These are phyloP conservation scores for Leptinotarsa lineolata DNA, from an alignment of 1,140 invertebrate genomes.

Conservation along the genomic window DNA sequence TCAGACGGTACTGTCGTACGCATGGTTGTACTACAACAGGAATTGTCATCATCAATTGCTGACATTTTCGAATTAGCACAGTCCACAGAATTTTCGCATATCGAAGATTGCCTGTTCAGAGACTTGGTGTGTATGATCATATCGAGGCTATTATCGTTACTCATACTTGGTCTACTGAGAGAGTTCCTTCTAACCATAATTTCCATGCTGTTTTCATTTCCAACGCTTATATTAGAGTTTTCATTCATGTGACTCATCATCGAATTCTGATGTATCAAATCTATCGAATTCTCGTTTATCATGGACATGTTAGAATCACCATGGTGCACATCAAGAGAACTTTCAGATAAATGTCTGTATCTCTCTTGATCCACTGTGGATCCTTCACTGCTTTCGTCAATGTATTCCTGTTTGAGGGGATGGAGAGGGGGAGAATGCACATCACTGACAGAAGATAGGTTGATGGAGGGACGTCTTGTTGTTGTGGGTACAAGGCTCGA, in stretches of 20 bases:
- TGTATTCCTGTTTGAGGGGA: slow-evolving; percentile 69
- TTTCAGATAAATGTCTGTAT: slow-evolving; percentile 53
- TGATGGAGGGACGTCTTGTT: slow-evolving; percentile 61
- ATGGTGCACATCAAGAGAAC: slow-evolving; percentile 55
- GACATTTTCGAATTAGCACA: slow-evolving; percentile 36
- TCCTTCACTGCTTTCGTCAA: slow-evolving; percentile 71
- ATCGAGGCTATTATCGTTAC: slow-evolving; percentile 50
- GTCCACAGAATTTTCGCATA: slow-evolving; percentile 42
- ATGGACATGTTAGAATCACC: slow-evolving; percentile 54
- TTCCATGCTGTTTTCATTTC: slow-evolving; percentile 52
- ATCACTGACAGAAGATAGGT: slow-evolving; percentile 48
- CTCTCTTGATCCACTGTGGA: slow-evolving; percentile 57
- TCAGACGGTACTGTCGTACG: slow-evolving; percentile 32
- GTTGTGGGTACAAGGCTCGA: slow-evolving; percentile 60
- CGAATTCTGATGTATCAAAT: slow-evolving; percentile 48
- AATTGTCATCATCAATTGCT: slow-evolving; percentile 33
- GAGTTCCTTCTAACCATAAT: slow-evolving; percentile 45
- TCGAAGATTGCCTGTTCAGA: slow-evolving; percentile 19
- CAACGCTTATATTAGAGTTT: slow-evolving; percentile 57
- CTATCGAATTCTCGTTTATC: slow-evolving; percentile 59
- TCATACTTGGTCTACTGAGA: slow-evolving; percentile 45
- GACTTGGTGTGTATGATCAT: slow-evolving; percentile 43
- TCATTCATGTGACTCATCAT: slow-evolving; percentile 53
- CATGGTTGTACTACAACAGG: slow-evolving; percentile 33
- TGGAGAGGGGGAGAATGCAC: slow-evolving; percentile 56